phyloP scores from a whole-genome alignment of 1,140 invertebrate genomes.

The Papilio polytes region DNA sequence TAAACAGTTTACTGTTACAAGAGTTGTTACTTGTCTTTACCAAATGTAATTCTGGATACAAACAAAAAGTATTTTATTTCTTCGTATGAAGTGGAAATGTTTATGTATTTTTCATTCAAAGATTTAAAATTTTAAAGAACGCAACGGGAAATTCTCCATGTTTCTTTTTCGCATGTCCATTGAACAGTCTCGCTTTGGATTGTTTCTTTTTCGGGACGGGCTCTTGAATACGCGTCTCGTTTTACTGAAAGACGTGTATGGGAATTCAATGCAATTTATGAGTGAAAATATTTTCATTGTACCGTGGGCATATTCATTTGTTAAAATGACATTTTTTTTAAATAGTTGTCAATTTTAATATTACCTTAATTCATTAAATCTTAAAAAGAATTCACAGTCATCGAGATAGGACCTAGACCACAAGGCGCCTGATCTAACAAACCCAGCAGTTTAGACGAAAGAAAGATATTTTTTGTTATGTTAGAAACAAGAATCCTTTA shows the following conservation, averaged over 20 bases:
- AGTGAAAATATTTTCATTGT: constrained; percentile 45
- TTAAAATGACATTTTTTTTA: constrained; percentile 22
- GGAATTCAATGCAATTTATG: constrained; percentile 66
- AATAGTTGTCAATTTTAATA: neutral
- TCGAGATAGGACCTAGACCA: no score
- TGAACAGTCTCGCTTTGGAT: constrained; percentile 38
- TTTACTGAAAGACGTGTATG: constrained; percentile 63
- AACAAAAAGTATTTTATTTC: constrained; percentile 44
- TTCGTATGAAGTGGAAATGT: constrained; percentile 46
- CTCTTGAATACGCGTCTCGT: constrained; percentile 62
- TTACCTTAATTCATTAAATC: neutral
- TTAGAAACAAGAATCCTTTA: no score
- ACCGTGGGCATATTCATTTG: constrained; percentile 40
- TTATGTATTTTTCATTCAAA: constrained; percentile 56
- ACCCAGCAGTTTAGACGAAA: no score
- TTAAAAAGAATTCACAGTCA: no score
- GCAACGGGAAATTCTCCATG: constrained; percentile 55
- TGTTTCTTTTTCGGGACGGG: constrained; percentile 53
- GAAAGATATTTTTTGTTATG: no score
- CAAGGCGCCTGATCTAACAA: no score
- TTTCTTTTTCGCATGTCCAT: constrained; percentile 43
- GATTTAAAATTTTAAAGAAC: constrained; percentile 50
- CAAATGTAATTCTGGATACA: constrained; percentile 39
- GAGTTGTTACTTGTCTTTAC: constrained; percentile 23
- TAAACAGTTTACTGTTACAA: constrained; percentile 19